phyloP scores from a whole-genome alignment of 2,113 vertebrate species.

The Lontra canadensis region DNA sequence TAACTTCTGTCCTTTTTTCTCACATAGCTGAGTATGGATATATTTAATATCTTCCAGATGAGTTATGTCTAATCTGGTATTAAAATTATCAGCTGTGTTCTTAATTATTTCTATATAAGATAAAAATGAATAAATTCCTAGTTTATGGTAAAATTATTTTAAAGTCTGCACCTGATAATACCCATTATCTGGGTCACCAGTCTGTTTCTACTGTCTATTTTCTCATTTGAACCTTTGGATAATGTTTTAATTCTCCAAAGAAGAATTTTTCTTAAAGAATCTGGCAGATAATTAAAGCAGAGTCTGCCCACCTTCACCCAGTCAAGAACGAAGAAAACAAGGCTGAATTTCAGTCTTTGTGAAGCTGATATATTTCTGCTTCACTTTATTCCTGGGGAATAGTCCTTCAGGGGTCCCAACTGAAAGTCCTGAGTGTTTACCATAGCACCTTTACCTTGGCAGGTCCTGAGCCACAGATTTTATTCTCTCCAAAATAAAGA shows the following conservation, averaged over 20 bases:
- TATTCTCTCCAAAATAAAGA: background rate
- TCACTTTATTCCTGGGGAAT: background rate
- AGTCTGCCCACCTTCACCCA: background rate
- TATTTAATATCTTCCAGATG: background rate
- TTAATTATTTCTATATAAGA: background rate
- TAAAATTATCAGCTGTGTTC: background rate
- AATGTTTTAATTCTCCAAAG: background rate
- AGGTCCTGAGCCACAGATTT: background rate
- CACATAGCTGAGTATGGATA: background rate
- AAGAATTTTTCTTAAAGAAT: background rate
- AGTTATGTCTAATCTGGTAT: background rate
- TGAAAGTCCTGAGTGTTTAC: background rate
- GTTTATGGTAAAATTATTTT: background rate
- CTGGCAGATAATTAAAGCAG: background rate
- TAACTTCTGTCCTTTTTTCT: background rate
- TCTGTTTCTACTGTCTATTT: background rate
- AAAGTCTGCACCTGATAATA: background rate
- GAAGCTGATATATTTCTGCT: background rate
- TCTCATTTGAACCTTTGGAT: background rate
- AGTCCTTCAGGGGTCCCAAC: background rate
- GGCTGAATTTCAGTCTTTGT: background rate
- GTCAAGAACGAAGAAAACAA: background rate
- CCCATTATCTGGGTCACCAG: background rate
- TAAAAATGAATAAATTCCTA: background rate
- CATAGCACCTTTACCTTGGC: background rate